Evolutionary conservation across 2,888 invertebrate genomes (phyloP).

Genomic region (Dichetophora obliterata): DNA sequence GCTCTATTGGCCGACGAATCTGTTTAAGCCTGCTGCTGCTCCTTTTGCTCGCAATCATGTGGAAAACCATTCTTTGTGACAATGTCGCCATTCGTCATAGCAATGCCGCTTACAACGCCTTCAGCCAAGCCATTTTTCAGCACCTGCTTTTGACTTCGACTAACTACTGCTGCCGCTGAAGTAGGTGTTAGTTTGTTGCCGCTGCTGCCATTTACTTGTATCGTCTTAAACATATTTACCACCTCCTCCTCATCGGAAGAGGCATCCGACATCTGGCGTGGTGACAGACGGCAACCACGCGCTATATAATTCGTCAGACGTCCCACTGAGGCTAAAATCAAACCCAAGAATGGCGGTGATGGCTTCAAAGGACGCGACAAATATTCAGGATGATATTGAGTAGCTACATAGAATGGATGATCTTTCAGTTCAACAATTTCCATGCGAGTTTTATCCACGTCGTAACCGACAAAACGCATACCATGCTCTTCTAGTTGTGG

Average conservation of each 20-base stretch:
- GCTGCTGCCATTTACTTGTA: conserved; percentile 45
- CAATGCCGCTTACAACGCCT: not conserved
- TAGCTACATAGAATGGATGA: conserved; percentile 94
- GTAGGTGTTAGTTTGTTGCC: not conserved
- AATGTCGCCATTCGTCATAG: conserved; percentile 9
- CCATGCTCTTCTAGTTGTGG: conserved; percentile 83
- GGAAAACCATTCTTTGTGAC: conserved; percentile 1
- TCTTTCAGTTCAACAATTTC: conserved; percentile 89
- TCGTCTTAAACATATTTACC: conserved; percentile 30
- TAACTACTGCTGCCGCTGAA: not conserved
- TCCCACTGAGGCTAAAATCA: conserved; percentile 90
- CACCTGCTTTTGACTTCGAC: not conserved
- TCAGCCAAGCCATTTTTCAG: not conserved
- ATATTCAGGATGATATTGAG: conserved; percentile 99
- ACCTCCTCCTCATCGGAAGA: conserved; percentile 74
- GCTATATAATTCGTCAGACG: conserved; percentile 81
- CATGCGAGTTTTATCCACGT: conserved; percentile 89
- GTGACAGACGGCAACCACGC: conserved; percentile 81
- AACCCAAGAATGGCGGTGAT: conserved; percentile 95
- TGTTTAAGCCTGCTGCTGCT: not conserved
- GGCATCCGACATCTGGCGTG: conserved; percentile 81
- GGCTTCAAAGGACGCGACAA: conserved; percentile 90
- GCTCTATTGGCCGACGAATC: too few species aligned
- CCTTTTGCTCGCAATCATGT: not conserved
- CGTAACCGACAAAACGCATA: conserved; percentile 89